Evolutionary conservation across 2,888 invertebrate species (phyloP), one percentile per base, ranked within the genome.

Genomic region (Graphium colonna): DNA sequence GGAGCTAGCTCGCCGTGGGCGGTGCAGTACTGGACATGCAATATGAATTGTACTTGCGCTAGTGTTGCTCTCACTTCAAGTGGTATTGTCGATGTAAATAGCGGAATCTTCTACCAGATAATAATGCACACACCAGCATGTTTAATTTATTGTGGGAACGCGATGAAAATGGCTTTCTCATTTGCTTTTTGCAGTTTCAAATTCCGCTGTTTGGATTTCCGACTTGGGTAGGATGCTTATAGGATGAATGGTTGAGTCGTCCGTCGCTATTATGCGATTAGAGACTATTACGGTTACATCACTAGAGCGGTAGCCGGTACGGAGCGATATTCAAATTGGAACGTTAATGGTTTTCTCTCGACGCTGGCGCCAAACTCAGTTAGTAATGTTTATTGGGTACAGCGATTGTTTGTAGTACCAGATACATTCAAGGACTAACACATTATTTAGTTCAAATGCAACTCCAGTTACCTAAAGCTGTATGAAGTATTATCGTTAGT

Each of bases 1-100:
- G 67, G 62, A 63, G 57, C 60, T 60, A 61, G 65, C 62, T 71
- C 79, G 71, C 83, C 79, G 85, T 87, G 85, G 86, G 87, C 85
- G 86, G 82, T 74, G 71, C 69, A 67, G 69, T 73, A 70, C 77
- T 79, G 84, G 83, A 80, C 83, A 82, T 74, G 79, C 79, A 80
- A 82, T 84, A 83, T 83, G 81, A 80, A 81, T 80, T 77, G 79
- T 85, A 75, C 69, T 64, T 62, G 64, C 58, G 64, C 63, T 74
- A 73, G 74, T 73, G 73, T 60, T 67, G 74, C 60, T 57, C 61
- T 59, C 55, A 58, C 61, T 59, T 59, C 58, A 56, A 59, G 61
- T 62, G 58, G 64, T 64, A 68, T 67, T 67, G 68, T 70, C 70
- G 67, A 69, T 73, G 71, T 71, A 70, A 73, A 71, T 73, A 77